A percentile compares a stretch with the other conserved stretches of the same genome.
Conservation (phyloP, 1,140 invertebrate genomes). For the Pinna nobilis region DNA sequence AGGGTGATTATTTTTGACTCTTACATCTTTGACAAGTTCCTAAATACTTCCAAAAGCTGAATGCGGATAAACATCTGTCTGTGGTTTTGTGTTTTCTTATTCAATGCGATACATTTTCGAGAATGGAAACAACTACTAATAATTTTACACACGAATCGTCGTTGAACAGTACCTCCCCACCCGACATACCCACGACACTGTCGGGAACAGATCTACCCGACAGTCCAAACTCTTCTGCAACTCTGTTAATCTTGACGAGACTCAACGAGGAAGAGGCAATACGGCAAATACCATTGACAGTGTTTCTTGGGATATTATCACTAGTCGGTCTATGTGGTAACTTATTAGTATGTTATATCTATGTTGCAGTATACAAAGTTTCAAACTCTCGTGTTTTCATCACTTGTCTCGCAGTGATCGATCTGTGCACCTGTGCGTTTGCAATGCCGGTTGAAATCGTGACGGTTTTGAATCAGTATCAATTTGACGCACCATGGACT, state of each 20-base stretch:
- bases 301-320: constrained; percentile 27
- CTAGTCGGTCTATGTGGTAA: constrained; percentile 33
- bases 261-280: constrained; percentile 27
- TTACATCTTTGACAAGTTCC: too few species aligned
- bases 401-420: constrained; percentile 49
- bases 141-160: too few species aligned
- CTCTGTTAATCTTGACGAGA: neutral
- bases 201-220: neutral
- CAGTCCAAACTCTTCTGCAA: neutral
- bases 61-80: too few species aligned
- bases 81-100: too few species aligned
- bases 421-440: constrained; percentile 58
- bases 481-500: constrained; percentile 41
- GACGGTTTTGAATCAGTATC: constrained; percentile 50
- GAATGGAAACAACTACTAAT: too few species aligned
- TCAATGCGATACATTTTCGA: too few species aligned
- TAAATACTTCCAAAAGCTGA: too few species aligned
- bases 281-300: constrained; percentile 31
- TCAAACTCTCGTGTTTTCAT: constrained; percentile 52
- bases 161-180: neutral
- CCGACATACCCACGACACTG: neutral
- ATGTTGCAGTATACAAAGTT: constrained; percentile 28
- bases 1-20: too few species aligned
- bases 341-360: constrained; percentile 34
- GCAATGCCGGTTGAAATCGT: constrained; percentile 59